These are phyloP conservation scores for Galeopsomyia nigrocyanea DNA, from an alignment of 2,888 invertebrate genomes.

Conservation along the genomic window DNA sequence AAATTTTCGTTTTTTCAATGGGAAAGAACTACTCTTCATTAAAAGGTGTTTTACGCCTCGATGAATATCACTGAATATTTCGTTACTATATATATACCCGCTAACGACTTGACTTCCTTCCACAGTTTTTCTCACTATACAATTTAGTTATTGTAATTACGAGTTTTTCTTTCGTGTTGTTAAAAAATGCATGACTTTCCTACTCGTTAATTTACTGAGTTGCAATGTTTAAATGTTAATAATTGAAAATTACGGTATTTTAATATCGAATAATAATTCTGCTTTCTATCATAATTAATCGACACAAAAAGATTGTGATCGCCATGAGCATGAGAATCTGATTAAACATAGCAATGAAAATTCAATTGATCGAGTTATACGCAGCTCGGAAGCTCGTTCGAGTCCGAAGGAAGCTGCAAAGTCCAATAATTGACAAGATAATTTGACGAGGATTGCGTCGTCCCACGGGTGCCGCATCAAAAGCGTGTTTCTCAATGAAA, in stretches of 20 bases:
- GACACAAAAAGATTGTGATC: no score
- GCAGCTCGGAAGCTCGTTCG: neutral
- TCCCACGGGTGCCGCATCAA: constrained; percentile 45
- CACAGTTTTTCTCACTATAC: constrained; percentile 6
- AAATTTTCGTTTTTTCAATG: neutral
- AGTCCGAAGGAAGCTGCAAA: neutral
- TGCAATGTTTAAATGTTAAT: no score
- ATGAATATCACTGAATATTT: constrained; percentile 53
- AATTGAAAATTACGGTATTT: no score
- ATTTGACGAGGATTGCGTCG: constrained; percentile 40
- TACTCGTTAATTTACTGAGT: constrained; percentile 7
- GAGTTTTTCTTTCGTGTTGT: neutral
- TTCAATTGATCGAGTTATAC: constrained; percentile 1
- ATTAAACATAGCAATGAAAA: neutral
- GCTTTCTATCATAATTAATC: no score
- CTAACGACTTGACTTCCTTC: constrained; percentile 42
- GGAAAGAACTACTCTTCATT: constrained; percentile 13
- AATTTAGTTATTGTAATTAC: constrained; percentile 2
- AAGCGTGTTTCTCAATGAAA: constrained; percentile 45
- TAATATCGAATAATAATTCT: no score
- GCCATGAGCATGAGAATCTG: no score
- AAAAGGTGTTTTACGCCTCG: constrained; percentile 24
- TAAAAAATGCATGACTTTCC: constrained; percentile 6
- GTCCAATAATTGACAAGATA: constrained; percentile 22
- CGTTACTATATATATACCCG: constrained; percentile 54